Percentiles rank a stretch among this genome's conserved stretches.
Evolutionary conservation across 2,888 invertebrate genomes (phyloP).

Genomic region (Phorcus lineatus): DNA sequence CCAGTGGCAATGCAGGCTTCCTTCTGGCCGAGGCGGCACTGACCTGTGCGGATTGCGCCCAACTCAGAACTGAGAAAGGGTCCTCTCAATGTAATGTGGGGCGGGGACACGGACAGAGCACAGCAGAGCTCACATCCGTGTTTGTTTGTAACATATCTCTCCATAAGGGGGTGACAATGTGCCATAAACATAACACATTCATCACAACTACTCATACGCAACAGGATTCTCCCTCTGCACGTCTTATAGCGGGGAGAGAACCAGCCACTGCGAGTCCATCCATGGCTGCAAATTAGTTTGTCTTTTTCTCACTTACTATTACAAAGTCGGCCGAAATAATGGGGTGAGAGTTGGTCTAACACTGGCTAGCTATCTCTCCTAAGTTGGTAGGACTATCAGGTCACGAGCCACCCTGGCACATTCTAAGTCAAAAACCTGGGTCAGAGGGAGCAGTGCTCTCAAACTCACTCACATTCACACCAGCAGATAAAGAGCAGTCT

Average conservation of each 20-base stretch:
- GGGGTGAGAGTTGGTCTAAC: not conserved
- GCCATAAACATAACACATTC: not conserved
- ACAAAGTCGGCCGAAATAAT: not conserved
- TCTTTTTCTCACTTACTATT: not conserved
- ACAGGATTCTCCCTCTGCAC: not conserved
- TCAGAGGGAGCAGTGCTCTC: not conserved
- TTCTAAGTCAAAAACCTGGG: not conserved
- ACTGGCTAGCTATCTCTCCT: not conserved
- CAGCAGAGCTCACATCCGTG: not conserved
- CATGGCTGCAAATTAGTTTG: not conserved
- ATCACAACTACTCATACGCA: not conserved
- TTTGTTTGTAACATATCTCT: not conserved
- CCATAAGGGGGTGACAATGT: not conserved
- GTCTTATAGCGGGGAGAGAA: constrained; percentile 3
- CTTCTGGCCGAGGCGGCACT: not conserved
- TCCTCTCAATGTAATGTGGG: not conserved
- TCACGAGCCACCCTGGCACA: not conserved
- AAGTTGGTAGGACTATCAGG: no score
- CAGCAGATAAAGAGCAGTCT: no score
- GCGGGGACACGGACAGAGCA: not conserved
- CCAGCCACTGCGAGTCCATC: not conserved
- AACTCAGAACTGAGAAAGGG: not conserved
- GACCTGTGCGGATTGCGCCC: constrained; percentile 13
- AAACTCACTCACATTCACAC: no score
- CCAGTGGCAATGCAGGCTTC: not conserved